These are phyloP conservation scores for Drosophila nasuta DNA, from an alignment of 1,140 invertebrate genomes.

Conservation along the genomic window DNA sequence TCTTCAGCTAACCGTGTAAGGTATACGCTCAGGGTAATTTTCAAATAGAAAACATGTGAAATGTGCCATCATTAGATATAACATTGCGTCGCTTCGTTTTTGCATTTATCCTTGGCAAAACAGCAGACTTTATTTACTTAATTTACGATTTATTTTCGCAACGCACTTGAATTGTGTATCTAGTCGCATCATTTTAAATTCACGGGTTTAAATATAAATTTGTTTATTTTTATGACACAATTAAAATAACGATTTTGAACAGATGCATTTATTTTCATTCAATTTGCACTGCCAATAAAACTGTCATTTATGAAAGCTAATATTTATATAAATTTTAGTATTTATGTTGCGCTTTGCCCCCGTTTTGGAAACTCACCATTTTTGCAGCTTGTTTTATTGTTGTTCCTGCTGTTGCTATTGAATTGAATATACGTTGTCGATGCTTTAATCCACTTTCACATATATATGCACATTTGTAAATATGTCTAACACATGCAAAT, in stretches of 20 bases:
- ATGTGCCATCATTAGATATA: constrained; percentile 61
- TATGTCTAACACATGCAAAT: constrained; percentile 27
- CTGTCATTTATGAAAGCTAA: constrained; percentile 5
- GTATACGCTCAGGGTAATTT: constrained; percentile 17
- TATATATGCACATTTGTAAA: constrained; percentile 1
- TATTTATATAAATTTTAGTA: constrained; percentile 2
- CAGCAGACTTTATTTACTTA: neutral
- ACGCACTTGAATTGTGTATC: neutral
- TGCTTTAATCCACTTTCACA: constrained; percentile 36
- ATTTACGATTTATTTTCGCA: neutral
- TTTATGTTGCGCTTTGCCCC: neutral
- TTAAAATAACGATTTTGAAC: neutral
- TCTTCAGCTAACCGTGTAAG: neutral
- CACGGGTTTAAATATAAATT: neutral
- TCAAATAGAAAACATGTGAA: constrained; percentile 45
- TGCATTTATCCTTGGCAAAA: neutral
- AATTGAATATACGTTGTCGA: constrained; percentile 16
- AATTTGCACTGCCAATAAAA: neutral
- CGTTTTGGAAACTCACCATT: constrained; percentile 62
- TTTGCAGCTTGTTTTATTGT: constrained; percentile 35
- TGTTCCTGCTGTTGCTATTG: neutral
- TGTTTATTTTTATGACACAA: neutral
- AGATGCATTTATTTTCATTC: neutral
- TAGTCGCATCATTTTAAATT: neutral
- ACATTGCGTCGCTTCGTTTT: constrained; percentile 39